Percentiles rank a stretch among this genome's conserved stretches.
phyloP scores from a whole-genome alignment of 2,888 invertebrate genomes.

The Chloroclystis v-ata region DNA sequence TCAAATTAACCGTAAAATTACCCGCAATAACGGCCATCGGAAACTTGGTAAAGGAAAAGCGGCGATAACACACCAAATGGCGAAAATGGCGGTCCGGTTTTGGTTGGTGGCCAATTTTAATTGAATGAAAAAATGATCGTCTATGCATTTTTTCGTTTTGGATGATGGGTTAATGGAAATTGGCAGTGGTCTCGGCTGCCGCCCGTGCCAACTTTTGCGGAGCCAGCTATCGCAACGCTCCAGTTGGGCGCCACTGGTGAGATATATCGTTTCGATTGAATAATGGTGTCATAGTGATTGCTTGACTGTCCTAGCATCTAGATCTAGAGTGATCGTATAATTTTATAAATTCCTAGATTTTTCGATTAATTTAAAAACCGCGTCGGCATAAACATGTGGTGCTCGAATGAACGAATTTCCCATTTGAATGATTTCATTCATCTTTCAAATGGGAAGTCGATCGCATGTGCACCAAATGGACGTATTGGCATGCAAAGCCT shows the following conservation, averaged over 20 bases:
- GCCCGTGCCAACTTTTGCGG: constrained; percentile 74
- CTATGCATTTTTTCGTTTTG: constrained; percentile 77
- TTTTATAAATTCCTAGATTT: no score
- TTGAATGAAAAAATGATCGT: constrained; percentile 78
- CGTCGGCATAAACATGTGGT: constrained; percentile 28
- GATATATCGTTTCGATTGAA: constrained; percentile 75
- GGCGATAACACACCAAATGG: constrained; percentile 31
- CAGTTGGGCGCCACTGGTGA: constrained; percentile 61
- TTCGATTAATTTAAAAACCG: constrained; percentile 20
- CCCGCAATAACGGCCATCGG: constrained; percentile 14
- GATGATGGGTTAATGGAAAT: constrained; percentile 78
- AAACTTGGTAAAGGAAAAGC: constrained; percentile 21
- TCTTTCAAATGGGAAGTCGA: constrained; percentile 69
- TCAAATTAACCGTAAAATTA: constrained; percentile 14
- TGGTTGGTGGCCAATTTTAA: constrained; percentile 74
- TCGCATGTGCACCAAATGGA: constrained; percentile 71
- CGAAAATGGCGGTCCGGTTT: constrained; percentile 48
- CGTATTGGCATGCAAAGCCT: constrained; percentile 76
- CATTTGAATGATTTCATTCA: constrained; percentile 71
- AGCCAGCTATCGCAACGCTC: constrained; percentile 73
- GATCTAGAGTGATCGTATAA: constrained; percentile 54
- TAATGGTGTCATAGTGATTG: constrained; percentile 71
- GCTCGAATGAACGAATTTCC: constrained; percentile 49
- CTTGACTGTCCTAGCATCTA: constrained; percentile 50
- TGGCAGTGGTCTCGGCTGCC: constrained; percentile 73